Base-by-base conservation (phyloP, 2,113 vertebrate genomes). In the Phalacrocorax brasilianus region DNA sequence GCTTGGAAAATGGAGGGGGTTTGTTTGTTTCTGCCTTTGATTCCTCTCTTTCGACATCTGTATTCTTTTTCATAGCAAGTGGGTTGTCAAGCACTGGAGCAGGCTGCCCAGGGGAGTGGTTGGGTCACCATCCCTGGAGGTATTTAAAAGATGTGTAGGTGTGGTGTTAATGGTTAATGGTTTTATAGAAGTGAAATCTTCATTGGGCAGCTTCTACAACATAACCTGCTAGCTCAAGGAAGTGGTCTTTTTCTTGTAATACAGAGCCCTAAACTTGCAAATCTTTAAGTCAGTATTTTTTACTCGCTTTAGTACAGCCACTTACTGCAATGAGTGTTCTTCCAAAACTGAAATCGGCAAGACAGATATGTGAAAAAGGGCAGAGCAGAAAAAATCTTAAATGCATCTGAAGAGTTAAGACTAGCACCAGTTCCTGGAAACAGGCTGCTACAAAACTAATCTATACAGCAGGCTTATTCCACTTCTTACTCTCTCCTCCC, bases 141-240 rank as follows among this genome's bases (percentile, higher is more conserved):
- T 19, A 33, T 16, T 32, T 52, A 58, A 53, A 71, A 75, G 28
- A 47, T 1, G 0, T 0, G 1, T 6, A 72, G 58, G 24, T 0
- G 2, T 15, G 12, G 44, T 16, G 15, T 15, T 44, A 44, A 44
- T 15, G 15, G 42, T 16, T 44, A 44, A 44, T 16, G 15, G 44
- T 44, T 44, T 44, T 44, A 44, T 6, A 72, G 58, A 28, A 35
- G 28, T 11, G 8, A 20, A 32, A 40, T 35, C 28, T 52, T 79
- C 61, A 12, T 10, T 66, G 28, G 56, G 32, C 45, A 87, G 22
- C 33, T 62, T 56, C 47, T 70, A 22, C 30, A 45, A 38, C 21
- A 35, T 53, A 81, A n/a, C 20, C 28, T 49, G 53, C 12, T 58
- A 77, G 63, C 27, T 56, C 11, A 11, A 62, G 11, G 8, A 56